Percentiles rank a stretch among this genome's conserved stretches.
These are phyloP conservation scores for Halyomorpha halys DNA, from an alignment of 1,140 invertebrate genomes.

Conservation along the genomic window DNA sequence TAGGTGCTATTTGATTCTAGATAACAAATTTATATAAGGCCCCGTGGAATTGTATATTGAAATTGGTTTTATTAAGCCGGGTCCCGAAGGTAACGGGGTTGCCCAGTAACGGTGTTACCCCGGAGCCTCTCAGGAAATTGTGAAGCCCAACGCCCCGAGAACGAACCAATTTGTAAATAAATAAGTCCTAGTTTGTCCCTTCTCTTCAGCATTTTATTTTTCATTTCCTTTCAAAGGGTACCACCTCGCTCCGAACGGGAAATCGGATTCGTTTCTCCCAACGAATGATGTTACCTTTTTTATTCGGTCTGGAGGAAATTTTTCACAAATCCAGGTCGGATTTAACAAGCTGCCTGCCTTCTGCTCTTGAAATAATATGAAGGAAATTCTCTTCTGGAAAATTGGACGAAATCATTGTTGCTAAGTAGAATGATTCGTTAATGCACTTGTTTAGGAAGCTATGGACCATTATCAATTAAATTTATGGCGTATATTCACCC, in stretches of 20 bases:
- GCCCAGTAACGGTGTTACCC: not conserved
- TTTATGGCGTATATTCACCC: too few relatives aligned
- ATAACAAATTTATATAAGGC: not conserved
- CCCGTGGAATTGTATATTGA: not conserved
- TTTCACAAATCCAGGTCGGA: too few relatives aligned
- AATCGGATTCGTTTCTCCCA: too few relatives aligned
- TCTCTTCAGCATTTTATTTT: not conserved
- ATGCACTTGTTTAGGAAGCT: too few relatives aligned
- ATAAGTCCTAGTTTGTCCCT: conserved; percentile 3
- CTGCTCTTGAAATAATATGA: too few relatives aligned
- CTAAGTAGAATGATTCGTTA: too few relatives aligned
- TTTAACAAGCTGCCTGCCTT: too few relatives aligned
- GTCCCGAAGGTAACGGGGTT: not conserved
- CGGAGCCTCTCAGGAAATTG: not conserved
- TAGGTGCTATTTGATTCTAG: not conserved
- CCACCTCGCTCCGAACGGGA: not conserved
- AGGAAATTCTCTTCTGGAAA: too few relatives aligned
- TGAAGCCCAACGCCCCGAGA: not conserved
- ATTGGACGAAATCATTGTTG: too few relatives aligned
- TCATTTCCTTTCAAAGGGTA: conserved; percentile 3
- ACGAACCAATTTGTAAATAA: conserved; percentile 7
- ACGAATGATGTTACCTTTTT: too few relatives aligned
- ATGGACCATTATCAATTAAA: too few relatives aligned
- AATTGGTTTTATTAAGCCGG: conserved; percentile 1
- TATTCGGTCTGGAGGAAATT: too few relatives aligned